Evolutionary conservation across 2,888 invertebrate species (phyloP), one percentile per base, ranked within the genome.

Genomic region (Eupeodes latifasciatus): DNA sequence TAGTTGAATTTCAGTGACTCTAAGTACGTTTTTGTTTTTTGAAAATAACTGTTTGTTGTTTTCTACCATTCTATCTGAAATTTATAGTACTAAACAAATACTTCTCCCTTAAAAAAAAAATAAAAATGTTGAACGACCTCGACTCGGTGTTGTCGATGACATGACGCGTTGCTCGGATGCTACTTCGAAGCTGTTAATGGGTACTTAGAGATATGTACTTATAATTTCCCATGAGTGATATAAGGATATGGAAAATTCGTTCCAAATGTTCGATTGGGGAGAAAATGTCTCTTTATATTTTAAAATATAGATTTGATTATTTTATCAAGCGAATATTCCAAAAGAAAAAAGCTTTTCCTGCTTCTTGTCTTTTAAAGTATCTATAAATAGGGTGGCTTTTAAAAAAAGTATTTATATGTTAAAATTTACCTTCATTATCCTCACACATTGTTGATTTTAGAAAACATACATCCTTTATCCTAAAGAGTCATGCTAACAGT

Each of bases 151-250:
- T 7, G 55, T 5, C 6, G 12, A 4, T 0, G 19, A 19, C 10
- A 40, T 0, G 40, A 40, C 40, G 40, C 40, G 40, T 7, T 9
- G 40, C 40, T 3, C 40, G 40, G 40, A 4, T 19, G 10, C 44
- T 66, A 7, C 34, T 49, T 44, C 19, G 6, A 47, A 51, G 67
- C 36, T 53, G 53, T 69, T 53, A 69, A 69, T 69, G 69, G 69
- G 69, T 69, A 69, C 51, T 51, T 53, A 69, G 36, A 69, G 36
- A 69, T 69, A n/a, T n/a, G n/a, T n/a, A 10, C 51, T 69, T 51
- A 53, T 53, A 53, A 69, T 69, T 69, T 69, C 69, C 69, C 69
- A 69, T 53, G 53, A 53, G 69, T 69, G 36, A 4, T 1, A 53
- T 5, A 6, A 14, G 59, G 4, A 14, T 27, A 27, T 27, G 27